These are phyloP conservation scores for Leptinotarsa texana DNA, from an alignment of 1,140 invertebrate species.

Conservation along the genomic window DNA sequence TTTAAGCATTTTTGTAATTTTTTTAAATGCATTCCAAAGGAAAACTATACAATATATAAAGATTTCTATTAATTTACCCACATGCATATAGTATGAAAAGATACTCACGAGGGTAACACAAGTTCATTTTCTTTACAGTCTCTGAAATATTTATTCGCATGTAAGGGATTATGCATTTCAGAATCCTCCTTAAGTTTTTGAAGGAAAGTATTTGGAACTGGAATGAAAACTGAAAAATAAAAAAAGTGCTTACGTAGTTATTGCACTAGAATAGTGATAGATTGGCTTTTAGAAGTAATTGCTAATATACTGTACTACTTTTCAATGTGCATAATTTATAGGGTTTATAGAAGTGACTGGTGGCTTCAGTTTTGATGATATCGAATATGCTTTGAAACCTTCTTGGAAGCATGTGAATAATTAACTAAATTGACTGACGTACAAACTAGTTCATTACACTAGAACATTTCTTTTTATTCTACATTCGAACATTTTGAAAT, in stretches of 20 bases:
- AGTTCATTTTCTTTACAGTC: constrained; percentile 30
- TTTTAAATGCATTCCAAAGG: too few species aligned
- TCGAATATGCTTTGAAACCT: too few species aligned
- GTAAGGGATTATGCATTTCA: constrained; percentile 39
- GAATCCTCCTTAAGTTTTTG: constrained; percentile 38
- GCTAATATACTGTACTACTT: background rate
- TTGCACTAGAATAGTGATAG: background rate
- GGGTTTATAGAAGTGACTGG: too few species aligned
- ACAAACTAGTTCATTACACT: too few species aligned
- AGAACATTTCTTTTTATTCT: too few species aligned
- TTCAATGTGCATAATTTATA: background rate
- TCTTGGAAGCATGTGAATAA: too few species aligned
- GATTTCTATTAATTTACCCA: too few species aligned
- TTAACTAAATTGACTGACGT: too few species aligned
- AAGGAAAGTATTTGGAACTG: constrained; percentile 40
- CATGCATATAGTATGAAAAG: background rate
- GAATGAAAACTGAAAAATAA: constrained; percentile 48
- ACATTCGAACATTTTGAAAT: too few species aligned
- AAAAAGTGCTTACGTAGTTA: background rate
- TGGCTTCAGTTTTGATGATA: too few species aligned
- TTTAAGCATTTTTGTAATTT: too few species aligned
- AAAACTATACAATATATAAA: too few species aligned
- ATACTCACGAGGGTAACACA: constrained; percentile 32
- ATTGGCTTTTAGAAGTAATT: background rate
- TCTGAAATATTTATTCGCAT: constrained; percentile 14